Conservation (phyloP, 1,140 invertebrate species). For the Eumeta japonica region DNA sequence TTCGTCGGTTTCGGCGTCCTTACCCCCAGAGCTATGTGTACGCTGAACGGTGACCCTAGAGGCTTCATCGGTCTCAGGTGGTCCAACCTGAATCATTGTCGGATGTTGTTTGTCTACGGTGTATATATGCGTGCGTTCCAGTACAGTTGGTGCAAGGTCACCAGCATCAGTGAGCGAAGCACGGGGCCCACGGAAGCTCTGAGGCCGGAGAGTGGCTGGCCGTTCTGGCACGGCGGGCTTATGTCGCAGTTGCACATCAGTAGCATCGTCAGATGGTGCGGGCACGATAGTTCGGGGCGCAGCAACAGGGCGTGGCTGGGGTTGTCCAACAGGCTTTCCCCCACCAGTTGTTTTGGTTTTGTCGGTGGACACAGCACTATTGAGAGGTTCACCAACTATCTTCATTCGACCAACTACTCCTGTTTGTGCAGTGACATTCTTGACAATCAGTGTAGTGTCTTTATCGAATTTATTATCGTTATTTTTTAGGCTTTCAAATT, state of each 20-base stretch:
- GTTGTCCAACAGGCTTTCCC: slow-evolving; percentile 21
- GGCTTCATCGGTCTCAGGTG: slow-evolving; percentile 12
- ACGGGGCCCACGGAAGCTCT: slow-evolving; percentile 53
- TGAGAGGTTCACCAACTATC: slow-evolving; percentile 23
- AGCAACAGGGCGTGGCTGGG: slow-evolving; percentile 52
- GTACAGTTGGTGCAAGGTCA: slow-evolving; percentile 43
- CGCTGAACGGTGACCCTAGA: slow-evolving; percentile 33
- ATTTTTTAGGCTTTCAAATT: slow-evolving; percentile 22
- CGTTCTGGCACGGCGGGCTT: slow-evolving; percentile 73
- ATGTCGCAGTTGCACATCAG: slow-evolving; percentile 41
- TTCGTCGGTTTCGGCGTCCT: slow-evolving; percentile 35
- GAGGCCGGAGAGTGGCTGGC: slow-evolving; percentile 65
- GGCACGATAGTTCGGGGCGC: slow-evolving; percentile 56
- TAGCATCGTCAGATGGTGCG: slow-evolving; percentile 15
- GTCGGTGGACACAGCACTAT: slow-evolving; percentile 28
- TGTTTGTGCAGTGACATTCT: slow-evolving; percentile 33
- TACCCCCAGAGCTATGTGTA: slow-evolving; percentile 45
- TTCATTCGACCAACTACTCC: slow-evolving; percentile 37
- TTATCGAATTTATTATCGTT: slow-evolving; percentile 17
- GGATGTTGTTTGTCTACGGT: slow-evolving; percentile 71
- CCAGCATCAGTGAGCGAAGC: slow-evolving; percentile 23
- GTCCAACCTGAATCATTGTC: slow-evolving; percentile 63
- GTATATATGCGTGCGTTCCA: slow-evolving; percentile 68
- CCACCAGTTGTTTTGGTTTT: slow-evolving; percentile 9
- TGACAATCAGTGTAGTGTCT: slow-evolving; percentile 32